A percentile compares a stretch with the other conserved stretches of the same genome.
These are phyloP conservation scores for Ametastegia equiseti DNA, from an alignment of 2,888 invertebrate genomes.

Conservation along the genomic window DNA sequence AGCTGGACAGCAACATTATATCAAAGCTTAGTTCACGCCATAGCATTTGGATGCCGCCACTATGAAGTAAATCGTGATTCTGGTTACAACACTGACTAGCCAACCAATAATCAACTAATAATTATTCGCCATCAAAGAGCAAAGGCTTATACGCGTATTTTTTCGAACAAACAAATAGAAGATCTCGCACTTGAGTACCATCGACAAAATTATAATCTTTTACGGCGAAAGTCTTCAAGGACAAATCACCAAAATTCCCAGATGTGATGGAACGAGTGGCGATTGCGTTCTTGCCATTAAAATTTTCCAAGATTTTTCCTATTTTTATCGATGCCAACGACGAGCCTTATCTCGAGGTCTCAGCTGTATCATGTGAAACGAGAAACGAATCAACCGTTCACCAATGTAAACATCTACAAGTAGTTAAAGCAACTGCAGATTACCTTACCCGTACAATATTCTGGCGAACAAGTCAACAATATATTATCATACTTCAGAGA, in stretches of 20 bases:
- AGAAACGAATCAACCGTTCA: too few species aligned
- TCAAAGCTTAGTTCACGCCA: slow-evolving; percentile 12
- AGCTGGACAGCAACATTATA: neutral
- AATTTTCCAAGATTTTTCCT: slow-evolving; percentile 49
- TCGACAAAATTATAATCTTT: neutral
- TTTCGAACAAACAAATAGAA: neutral
- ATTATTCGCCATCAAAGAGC: neutral
- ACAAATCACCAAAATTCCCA: neutral
- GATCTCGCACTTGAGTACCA: neutral
- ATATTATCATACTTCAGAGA: too few species aligned
- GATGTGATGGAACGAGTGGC: neutral
- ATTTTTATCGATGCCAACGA: slow-evolving; percentile 35
- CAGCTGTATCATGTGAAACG: neutral
- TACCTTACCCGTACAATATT: too few species aligned
- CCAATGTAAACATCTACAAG: too few species aligned
- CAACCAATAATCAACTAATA: slow-evolving; percentile 22
- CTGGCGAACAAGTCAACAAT: too few species aligned
- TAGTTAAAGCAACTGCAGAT: too few species aligned
- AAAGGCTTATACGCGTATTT: neutral
- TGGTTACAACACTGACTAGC: neutral
- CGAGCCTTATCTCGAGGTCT: slow-evolving; percentile 41
- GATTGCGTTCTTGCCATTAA: slow-evolving; percentile 50
- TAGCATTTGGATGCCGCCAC: slow-evolving; percentile 32
- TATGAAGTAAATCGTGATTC: slow-evolving; percentile 22
- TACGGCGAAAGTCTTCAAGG: neutral